Base-by-base conservation (phyloP, 2,888 invertebrate genomes). In the Melangyna quadrimaculata region DNA sequence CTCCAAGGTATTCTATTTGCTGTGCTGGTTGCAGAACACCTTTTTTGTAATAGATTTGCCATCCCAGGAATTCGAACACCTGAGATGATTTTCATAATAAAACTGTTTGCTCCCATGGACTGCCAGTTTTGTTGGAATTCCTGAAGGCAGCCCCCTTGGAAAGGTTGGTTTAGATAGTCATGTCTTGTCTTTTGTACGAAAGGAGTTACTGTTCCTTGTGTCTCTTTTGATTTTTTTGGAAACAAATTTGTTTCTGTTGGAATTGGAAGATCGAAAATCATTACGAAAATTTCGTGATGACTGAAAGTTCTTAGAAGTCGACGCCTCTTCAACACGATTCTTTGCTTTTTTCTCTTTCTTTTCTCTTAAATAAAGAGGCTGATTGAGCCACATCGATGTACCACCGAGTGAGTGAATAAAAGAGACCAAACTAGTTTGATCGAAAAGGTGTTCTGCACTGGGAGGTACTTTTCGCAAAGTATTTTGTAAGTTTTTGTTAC, bases 51-150 rank as follows among this genome's bases (percentile, higher is more conserved):
- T 73, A 55, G 12, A 74, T 53, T 10, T 10, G n/a, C 53, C 43
- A 74, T n/a, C 73, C 73, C 61, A 74, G n/a, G 0, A 19, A 67
- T 67, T 51, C 67, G 53, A 40, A 29, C 69, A 40, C 69, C 69
- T n/a, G 53, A 37, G 17, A 70, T 55, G 53, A 40, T 45, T 29
- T 70, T 70, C 40, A 57, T 45, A 51, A 72, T 61, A 61, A 72
- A 72, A 61, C 48, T 37, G 59, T 59, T 72, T 32, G 48, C 72
- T 17, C 72, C 72, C 35, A 72, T 17, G 27, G 35, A 59, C 8
- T 35, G 27, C 72, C 59, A 45, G 17, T 57, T 35, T 57, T 2
- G 12, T 29, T 43, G 71, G 48, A 32, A 59, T 29, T 53, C 53
- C 29, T 53, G 53, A 53, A 53, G 53, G n/a, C 53, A 53, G 12